phyloP scores from a whole-genome alignment of 2,797 vertebrate genomes.

The Eremophila alpestris region DNA sequence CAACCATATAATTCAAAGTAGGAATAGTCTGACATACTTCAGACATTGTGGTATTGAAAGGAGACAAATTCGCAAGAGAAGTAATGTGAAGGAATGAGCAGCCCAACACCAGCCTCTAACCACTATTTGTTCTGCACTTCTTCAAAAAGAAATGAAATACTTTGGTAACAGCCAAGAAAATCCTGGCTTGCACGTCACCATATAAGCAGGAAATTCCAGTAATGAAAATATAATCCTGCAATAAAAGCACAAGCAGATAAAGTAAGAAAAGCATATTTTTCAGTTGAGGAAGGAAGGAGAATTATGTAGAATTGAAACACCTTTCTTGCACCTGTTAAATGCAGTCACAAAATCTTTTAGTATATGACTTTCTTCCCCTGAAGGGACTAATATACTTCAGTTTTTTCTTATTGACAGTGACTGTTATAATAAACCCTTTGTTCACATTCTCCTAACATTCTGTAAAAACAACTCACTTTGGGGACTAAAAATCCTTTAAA shows the following conservation, averaged over 20 bases:
- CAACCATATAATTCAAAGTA: background rate
- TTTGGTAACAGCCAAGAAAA: slow-evolving; percentile 41
- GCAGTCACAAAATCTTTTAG: background rate
- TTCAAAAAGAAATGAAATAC: slow-evolving; percentile 3
- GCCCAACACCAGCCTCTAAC: background rate
- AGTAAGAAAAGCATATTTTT: background rate
- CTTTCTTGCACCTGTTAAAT: background rate
- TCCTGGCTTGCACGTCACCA: background rate
- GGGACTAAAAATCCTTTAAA: background rate
- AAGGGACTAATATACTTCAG: background rate
- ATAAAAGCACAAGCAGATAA: background rate
- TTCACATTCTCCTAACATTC: background rate
- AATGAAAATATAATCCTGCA: slow-evolving; percentile 19
- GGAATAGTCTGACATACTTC: background rate
- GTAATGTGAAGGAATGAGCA: background rate
- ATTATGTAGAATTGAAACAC: background rate
- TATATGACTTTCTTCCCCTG: background rate
- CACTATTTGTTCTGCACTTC: background rate
- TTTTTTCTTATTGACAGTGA: background rate
- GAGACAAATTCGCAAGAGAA: background rate
- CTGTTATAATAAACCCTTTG: background rate
- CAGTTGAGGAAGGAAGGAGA: background rate
- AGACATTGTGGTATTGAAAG: background rate
- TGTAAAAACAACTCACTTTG: background rate
- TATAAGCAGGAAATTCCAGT: slow-evolving; percentile 34